Conservation (phyloP, 2,797 vertebrate species). For the Xiphophorus birchmanni region DNA sequence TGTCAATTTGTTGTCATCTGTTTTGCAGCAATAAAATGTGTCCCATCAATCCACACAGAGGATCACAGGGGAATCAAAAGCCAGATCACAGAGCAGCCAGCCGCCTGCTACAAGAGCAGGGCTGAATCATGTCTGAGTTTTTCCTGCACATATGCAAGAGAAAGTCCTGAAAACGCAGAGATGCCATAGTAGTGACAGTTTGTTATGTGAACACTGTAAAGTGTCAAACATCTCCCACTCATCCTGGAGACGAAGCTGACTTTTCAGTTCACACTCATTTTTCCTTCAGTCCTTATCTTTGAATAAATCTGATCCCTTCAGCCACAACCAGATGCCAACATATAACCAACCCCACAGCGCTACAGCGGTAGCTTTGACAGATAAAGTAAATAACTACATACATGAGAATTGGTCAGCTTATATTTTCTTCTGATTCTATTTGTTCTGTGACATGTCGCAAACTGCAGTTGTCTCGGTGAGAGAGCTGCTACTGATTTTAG, state of each 20-base stretch:
- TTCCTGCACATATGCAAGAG: slow-evolving; percentile 40
- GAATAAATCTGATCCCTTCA: slow-evolving; percentile 71
- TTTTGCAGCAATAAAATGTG: slow-evolving; percentile 53
- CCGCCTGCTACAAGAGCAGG: slow-evolving; percentile 30
- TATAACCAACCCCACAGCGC: slow-evolving; percentile 37
- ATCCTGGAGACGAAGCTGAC: slow-evolving; percentile 72
- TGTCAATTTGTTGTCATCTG: slow-evolving; percentile 50
- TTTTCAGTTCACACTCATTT: slow-evolving; percentile 54
- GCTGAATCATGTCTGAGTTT: slow-evolving; percentile 54
- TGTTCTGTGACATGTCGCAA: slow-evolving; percentile 10
- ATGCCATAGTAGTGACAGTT: slow-evolving; percentile 64
- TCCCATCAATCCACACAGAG: slow-evolving; percentile 40
- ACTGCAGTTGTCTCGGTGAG: slow-evolving; percentile 5
- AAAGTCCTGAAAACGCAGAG: slow-evolving; percentile 44
- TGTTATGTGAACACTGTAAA: slow-evolving; percentile 77
- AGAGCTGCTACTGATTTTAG: too few species aligned
- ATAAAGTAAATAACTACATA: slow-evolving; percentile 20
- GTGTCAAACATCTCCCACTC: slow-evolving; percentile 64
- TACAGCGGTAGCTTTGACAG: slow-evolving; percentile 41
- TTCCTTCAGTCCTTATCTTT: slow-evolving; percentile 49
- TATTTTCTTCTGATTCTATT: slow-evolving; percentile 17
- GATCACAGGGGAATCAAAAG: slow-evolving; percentile 60
- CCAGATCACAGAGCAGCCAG: slow-evolving; percentile 50
- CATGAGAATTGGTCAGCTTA: slow-evolving; percentile 26
- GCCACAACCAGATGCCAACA: slow-evolving; percentile 65